Percentiles rank a stretch among this genome's conserved stretches.
These are phyloP conservation scores for Geococcyx californianus DNA, from an alignment of 2,113 vertebrate species.

Conservation along the genomic window DNA sequence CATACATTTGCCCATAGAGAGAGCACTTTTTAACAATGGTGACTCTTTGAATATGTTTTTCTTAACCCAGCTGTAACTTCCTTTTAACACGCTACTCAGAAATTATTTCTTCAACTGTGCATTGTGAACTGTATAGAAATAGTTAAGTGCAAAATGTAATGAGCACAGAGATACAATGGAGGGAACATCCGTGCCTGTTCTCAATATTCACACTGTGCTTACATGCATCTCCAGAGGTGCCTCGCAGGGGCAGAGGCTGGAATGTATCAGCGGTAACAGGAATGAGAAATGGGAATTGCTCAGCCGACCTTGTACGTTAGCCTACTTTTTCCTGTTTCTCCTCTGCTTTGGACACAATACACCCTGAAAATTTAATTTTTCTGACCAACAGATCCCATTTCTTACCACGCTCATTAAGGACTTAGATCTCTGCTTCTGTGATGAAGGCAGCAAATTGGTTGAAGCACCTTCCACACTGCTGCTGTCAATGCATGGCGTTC, in stretches of 20 bases:
- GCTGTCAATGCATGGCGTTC: rapidly evolving
- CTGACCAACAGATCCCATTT: not conserved
- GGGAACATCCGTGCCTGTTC: not conserved
- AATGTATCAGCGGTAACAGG: not conserved
- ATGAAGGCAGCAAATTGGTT: not conserved
- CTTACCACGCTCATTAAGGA: not conserved
- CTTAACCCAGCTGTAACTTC: not conserved
- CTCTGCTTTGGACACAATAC: not conserved
- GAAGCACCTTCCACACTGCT: not conserved
- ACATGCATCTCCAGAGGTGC: too few species aligned
- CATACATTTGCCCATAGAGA: not conserved
- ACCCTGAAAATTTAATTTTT: not conserved
- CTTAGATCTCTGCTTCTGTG: not conserved
- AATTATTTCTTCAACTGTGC: not conserved
- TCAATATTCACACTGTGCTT: not conserved
- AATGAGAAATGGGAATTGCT: not conserved
- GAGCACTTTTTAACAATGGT: not conserved
- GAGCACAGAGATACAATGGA: rapidly evolving
- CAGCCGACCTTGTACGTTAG: not conserved
- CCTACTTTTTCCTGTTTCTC: not conserved
- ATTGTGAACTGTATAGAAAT: not conserved
- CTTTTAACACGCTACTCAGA: not conserved
- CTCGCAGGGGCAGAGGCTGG: not conserved
- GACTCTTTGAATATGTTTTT: not conserved
- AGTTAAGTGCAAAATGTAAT: not conserved